Evolutionary conservation across 1,140 invertebrate genomes (phyloP).

Genomic region (Adoxophyes honmai): DNA sequence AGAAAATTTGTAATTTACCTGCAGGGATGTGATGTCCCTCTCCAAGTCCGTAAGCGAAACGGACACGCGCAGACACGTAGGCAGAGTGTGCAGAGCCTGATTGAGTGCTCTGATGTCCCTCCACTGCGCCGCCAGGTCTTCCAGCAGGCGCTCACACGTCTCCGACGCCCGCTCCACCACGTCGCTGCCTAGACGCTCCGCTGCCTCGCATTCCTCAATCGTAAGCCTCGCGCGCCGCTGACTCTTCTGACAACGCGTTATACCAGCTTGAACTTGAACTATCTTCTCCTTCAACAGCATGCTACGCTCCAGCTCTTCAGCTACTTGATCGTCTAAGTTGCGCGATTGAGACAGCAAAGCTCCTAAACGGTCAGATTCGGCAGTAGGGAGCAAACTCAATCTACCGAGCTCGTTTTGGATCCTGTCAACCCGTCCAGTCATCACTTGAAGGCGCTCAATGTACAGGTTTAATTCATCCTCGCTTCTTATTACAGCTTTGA

Average conservation of each 20-base stretch:
- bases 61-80: conserved; percentile 83
- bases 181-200: conserved; percentile 84
- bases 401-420: conserved; percentile 88
- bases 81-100: conserved; percentile 86
- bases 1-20: too few species aligned
- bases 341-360: conserved; percentile 82
- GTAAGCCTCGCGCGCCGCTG: conserved; percentile 80
- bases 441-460: conserved; percentile 86
- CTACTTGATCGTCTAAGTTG: conserved; percentile 82
- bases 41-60: conserved; percentile 86
- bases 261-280: conserved; percentile 82
- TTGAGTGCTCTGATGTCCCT: conserved; percentile 85
- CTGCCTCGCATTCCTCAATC: conserved; percentile 84
- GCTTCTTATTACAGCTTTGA: conserved; percentile 87
- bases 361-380: conserved; percentile 86
- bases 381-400: conserved; percentile 83
- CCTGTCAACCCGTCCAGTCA: conserved; percentile 83
- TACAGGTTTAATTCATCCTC: conserved; percentile 89
- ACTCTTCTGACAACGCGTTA: conserved; percentile 80
- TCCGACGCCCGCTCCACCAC: conserved; percentile 83
- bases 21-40: conserved; percentile 83
- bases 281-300: conserved; percentile 84
- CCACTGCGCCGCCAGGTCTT: conserved; percentile 83
- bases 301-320: conserved; percentile 86
- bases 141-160: conserved; percentile 81